phyloP scores from a whole-genome alignment of 2,888 invertebrate species.

The Myopa testacea region DNA sequence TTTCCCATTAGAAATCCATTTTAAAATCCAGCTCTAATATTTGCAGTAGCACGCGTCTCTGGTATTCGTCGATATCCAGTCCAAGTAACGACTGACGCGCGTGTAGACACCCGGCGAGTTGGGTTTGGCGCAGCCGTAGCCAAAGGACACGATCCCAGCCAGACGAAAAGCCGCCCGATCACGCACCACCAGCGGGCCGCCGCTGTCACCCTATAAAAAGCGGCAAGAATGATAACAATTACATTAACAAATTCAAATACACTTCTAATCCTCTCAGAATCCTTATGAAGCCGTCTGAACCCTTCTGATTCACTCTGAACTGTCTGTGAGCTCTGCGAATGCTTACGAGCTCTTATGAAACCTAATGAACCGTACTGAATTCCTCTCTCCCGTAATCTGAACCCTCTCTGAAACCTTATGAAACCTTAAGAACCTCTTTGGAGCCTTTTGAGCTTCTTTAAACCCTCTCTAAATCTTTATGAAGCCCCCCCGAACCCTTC shows the following conservation, averaged over 20 bases:
- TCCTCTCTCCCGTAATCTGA: too few relatives aligned
- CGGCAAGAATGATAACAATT: not conserved
- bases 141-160: conserved; percentile 64
- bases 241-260: not conserved
- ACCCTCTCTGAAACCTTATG: too few relatives aligned
- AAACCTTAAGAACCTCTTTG: too few relatives aligned
- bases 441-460: too few relatives aligned
- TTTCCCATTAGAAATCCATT: too few relatives aligned
- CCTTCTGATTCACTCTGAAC: not conserved
- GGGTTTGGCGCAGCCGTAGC: conserved; percentile 63
- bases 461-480: too few relatives aligned
- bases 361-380: too few relatives aligned
- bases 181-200: conserved; percentile 62
- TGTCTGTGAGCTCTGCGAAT: too few relatives aligned
- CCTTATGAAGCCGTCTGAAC: not conserved
- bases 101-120: conserved; percentile 65
- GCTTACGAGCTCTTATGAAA: too few relatives aligned
- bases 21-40: conserved; percentile 8
- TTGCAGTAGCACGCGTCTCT: conserved; percentile 62
- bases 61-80: conserved; percentile 62
- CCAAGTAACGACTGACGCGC: conserved; percentile 61
- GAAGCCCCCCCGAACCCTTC: too few relatives aligned
- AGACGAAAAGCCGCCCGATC: conserved; percentile 59
- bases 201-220: conserved; percentile 62
- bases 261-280: not conserved